Conservation (phyloP, 2,797 vertebrate genomes). For the Lepus townsendii region DNA sequence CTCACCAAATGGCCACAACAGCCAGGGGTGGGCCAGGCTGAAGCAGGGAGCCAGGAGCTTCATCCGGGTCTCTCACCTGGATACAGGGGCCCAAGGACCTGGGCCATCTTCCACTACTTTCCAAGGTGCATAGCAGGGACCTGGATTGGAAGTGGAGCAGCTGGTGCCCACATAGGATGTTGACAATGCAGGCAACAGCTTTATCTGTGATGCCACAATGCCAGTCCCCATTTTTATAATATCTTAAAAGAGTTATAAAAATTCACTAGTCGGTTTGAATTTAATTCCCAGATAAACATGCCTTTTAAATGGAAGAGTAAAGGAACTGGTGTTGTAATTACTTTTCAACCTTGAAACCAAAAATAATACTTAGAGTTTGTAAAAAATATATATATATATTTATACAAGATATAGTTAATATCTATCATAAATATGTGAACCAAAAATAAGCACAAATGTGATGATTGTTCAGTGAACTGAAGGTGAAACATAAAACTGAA, state of each 20-base stretch:
- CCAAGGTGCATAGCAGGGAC: too few species aligned
- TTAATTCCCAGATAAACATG: constrained; percentile 1
- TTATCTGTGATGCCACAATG: too few species aligned
- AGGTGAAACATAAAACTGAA: constrained; percentile 43
- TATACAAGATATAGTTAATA: constrained; percentile 28
- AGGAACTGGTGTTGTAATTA: constrained; percentile 18
- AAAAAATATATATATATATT: not conserved
- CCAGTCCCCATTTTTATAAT: constrained; percentile 3
- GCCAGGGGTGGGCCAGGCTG: too few species aligned
- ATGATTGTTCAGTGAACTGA: constrained; percentile 52
- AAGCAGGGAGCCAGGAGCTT: too few species aligned
- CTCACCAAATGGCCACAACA: too few species aligned
- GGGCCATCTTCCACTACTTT: too few species aligned
- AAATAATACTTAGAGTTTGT: constrained; percentile 33
- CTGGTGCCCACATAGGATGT: too few species aligned
- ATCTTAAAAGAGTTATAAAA: constrained; percentile 42
- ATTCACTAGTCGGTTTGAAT: constrained; percentile 36
- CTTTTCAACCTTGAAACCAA: constrained; percentile 21
- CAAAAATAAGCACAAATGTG: constrained; percentile 45
- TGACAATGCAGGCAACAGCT: too few species aligned
- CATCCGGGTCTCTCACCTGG: too few species aligned
- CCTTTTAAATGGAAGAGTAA: constrained; percentile 10
- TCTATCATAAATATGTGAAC: not conserved
- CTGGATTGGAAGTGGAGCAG: too few species aligned
- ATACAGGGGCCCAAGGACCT: too few species aligned